Percentiles rank a stretch among this genome's conserved stretches.
Conservation (phyloP, 2,888 invertebrate species). For the Cristatella mucedo region DNA sequence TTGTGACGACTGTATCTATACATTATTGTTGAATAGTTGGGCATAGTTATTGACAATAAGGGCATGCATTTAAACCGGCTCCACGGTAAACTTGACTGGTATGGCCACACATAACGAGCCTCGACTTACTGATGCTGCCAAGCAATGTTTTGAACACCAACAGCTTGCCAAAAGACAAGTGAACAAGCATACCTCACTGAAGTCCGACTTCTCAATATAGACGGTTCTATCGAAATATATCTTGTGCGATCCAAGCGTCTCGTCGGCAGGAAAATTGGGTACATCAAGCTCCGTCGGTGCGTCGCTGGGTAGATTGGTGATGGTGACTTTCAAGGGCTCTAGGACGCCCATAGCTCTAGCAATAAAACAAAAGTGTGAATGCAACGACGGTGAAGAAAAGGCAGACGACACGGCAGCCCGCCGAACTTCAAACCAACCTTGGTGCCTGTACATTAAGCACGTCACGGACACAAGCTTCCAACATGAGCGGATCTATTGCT, state of each 20-base stretch:
- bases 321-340: conserved; percentile 68
- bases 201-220: conserved; percentile 79
- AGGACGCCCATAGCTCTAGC: conserved; percentile 84
- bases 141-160: too few relatives aligned
- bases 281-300: conserved; percentile 47
- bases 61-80: too few relatives aligned
- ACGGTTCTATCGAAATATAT: conserved; percentile 58
- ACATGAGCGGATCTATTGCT: conserved; percentile 70
- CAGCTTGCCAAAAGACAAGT: too few relatives aligned
- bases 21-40: too few relatives aligned
- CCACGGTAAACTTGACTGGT: too few relatives aligned
- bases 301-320: conserved; percentile 56
- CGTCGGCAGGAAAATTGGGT: conserved; percentile 75
- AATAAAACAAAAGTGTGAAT: too few relatives aligned
- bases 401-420: too few relatives aligned
- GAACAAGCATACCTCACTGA: conserved; percentile 57
- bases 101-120: too few relatives aligned
- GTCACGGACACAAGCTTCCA: conserved; percentile 82
- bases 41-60: too few relatives aligned
- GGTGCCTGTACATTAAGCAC: conserved; percentile 70
- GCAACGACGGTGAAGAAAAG: too few relatives aligned
- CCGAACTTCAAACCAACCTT: conserved; percentile 43
- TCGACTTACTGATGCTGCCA: too few relatives aligned
- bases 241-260: conserved; percentile 52
- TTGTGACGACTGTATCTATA: too few relatives aligned